These are phyloP conservation scores for Octodon degus DNA, from an alignment of 2,113 vertebrate species.

Conservation along the genomic window DNA sequence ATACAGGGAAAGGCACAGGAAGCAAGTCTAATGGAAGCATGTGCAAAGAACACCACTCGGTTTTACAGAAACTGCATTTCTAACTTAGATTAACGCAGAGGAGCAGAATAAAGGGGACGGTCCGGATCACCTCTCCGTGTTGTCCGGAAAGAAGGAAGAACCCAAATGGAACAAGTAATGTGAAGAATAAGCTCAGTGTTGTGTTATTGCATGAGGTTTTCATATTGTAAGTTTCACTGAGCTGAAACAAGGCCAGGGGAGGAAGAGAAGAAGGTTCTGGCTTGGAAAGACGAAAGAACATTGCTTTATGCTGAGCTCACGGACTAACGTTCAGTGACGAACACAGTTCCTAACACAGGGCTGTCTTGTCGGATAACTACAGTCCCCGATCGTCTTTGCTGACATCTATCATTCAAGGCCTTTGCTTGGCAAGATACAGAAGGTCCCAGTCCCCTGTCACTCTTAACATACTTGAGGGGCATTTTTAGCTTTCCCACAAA, in stretches of 20 bases:
- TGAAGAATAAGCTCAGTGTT: background rate
- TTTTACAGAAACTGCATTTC: background rate
- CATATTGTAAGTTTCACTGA: background rate
- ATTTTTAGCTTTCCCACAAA: background rate
- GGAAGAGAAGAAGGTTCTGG: background rate
- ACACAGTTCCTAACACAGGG: background rate
- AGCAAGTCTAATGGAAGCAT: background rate
- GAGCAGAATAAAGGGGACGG: background rate
- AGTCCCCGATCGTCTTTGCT: rapidly evolving
- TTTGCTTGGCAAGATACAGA: background rate
- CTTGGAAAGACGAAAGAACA: background rate
- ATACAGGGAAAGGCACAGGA: background rate
- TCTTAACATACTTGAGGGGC: background rate
- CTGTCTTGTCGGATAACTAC: background rate
- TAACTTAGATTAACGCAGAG: background rate
- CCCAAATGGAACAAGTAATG: rapidly evolving
- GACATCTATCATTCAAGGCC: background rate
- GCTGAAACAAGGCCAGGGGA: too few species aligned
- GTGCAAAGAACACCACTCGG: rapidly evolving
- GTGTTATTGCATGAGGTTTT: background rate
- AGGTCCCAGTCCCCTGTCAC: background rate
- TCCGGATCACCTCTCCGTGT: rapidly evolving
- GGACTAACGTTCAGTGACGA: background rate
- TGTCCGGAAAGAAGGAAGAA: background rate
- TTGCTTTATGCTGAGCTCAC: background rate